Base-by-base conservation (phyloP, 1,140 invertebrate species). In the Cotesia chilonis region DNA sequence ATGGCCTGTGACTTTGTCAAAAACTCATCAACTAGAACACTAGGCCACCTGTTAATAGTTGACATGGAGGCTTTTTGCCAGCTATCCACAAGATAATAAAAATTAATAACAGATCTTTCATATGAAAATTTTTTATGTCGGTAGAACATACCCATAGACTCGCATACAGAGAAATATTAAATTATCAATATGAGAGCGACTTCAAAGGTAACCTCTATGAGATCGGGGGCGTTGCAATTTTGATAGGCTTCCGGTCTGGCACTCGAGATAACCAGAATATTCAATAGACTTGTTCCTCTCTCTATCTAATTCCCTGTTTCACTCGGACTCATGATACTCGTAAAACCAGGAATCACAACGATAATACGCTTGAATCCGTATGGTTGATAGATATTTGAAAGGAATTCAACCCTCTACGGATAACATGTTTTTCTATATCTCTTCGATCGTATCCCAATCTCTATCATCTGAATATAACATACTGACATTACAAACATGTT, bases 241-340 rank as follows among this genome's bases (percentile, higher is more conserved):
- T 35, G 60, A 63, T 63, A 36, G 60, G 37, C 37, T 63, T 63
- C 60, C 60, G 60, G 60, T 36, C 60, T 63, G 60, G 60, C 60
- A 4, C 60, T 63, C 60, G 60, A 63, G 60, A 63, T 63, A 63
- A 63, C 60, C 60, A 28, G 60, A 63, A 63, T 63, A 63, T 63
- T 63, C 60, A 28, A 63, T 41, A 63, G 60, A 63, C 12, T 12
- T 60, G 9, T 36, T 17, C 2, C 14, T n/a, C 60, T 36, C 28
- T 37, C 57, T 59, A 17, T 20, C 20, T n/a, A 4, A 6, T 17
- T 59, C 57, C 20, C 28, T 35, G 6, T 59, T 17, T 17, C 57
- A 20, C 20, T 59, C 17, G 9, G 10, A 47, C 41, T 47, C 57
- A 28, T 59, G 14, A 20, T 17, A 9, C 28, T 63, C 28, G 57